phyloP scores from a whole-genome alignment of 2,888 invertebrate genomes.

The Furcula furcula region DNA sequence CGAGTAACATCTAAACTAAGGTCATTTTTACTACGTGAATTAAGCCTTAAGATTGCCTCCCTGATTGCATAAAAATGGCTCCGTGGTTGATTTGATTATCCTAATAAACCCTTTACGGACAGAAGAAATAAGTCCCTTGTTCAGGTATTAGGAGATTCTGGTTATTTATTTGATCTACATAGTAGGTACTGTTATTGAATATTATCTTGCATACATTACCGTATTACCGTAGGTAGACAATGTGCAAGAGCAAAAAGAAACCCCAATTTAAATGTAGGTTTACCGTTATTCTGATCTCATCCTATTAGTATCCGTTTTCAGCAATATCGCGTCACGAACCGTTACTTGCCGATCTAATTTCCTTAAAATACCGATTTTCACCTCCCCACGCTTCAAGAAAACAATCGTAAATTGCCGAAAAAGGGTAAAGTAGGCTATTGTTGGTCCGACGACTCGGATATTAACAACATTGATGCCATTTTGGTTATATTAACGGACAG shows the following conservation, averaged over 20 bases:
- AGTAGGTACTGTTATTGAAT: too few relatives aligned
- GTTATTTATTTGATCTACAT: too few relatives aligned
- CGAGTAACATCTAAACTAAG: too few relatives aligned
- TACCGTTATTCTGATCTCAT: slow-evolving; percentile 31
- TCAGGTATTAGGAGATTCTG: too few relatives aligned
- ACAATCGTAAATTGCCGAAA: slow-evolving; percentile 51
- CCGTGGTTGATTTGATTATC: too few relatives aligned
- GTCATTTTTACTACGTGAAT: too few relatives aligned
- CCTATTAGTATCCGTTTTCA: slow-evolving; percentile 8
- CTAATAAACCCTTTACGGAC: too few relatives aligned
- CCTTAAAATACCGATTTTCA: slow-evolving; percentile 51
- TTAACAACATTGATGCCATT: slow-evolving; percentile 39
- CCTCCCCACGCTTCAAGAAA: slow-evolving; percentile 29
- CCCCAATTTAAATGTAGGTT: neutral
- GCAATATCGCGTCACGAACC: slow-evolving; percentile 32
- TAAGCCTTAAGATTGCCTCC: too few relatives aligned
- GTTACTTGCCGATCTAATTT: slow-evolving; percentile 49
- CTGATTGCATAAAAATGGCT: too few relatives aligned
- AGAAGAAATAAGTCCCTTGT: too few relatives aligned
- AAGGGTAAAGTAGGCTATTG: slow-evolving; percentile 45
- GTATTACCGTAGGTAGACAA: too few relatives aligned
- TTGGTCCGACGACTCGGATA: slow-evolving; percentile 43
- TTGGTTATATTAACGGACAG: slow-evolving; percentile 35
- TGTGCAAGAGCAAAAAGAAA: neutral
- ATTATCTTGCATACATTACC: too few relatives aligned